A percentile compares a stretch with the other conserved stretches of the same genome.
Evolutionary conservation across 2,888 invertebrate species (phyloP).

Genomic region (Nemotelus nigrinus): DNA sequence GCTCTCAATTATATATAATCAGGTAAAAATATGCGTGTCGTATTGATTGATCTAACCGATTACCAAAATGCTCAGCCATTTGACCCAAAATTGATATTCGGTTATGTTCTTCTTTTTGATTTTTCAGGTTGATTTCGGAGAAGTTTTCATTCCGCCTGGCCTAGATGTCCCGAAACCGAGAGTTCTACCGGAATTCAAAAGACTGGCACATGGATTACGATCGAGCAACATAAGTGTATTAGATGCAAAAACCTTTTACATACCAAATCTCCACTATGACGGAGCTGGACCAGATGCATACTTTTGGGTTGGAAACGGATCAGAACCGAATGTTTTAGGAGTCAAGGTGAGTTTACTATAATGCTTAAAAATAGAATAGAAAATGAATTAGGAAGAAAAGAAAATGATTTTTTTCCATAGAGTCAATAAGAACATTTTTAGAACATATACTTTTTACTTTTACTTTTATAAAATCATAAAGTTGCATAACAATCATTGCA

Average conservation of each 20-base stretch:
- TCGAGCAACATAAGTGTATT: conserved; percentile 92
- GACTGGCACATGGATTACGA: conserved; percentile 86
- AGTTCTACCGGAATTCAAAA: conserved; percentile 85
- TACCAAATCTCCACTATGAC: conserved; percentile 91
- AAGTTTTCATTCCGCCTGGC: conserved; percentile 79
- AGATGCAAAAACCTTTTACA: conserved; percentile 91
- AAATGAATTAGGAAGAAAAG: too few relatives aligned
- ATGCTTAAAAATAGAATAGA: too few relatives aligned
- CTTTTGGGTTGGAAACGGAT: conserved; percentile 93
- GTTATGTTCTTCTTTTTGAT: conserved; percentile 39
- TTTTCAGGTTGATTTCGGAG: conserved; percentile 86
- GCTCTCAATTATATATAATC: too few relatives aligned
- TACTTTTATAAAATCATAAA: too few relatives aligned
- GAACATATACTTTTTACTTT: too few relatives aligned
- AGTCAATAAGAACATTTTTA: too few relatives aligned
- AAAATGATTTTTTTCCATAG: too few relatives aligned
- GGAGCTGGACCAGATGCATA: conserved; percentile 92
- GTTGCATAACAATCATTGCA: too few relatives aligned
- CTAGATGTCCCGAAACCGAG: conserved; percentile 83
- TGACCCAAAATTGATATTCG: conserved; percentile 27
- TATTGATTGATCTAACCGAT: too few relatives aligned
- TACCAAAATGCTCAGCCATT: too few relatives aligned
- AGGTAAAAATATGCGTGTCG: too few relatives aligned
- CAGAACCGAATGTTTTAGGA: conserved; percentile 82
- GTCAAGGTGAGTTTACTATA: conserved; percentile 70